phyloP scores from a whole-genome alignment of 2,888 invertebrate species.

The Drosophila formosana region DNA sequence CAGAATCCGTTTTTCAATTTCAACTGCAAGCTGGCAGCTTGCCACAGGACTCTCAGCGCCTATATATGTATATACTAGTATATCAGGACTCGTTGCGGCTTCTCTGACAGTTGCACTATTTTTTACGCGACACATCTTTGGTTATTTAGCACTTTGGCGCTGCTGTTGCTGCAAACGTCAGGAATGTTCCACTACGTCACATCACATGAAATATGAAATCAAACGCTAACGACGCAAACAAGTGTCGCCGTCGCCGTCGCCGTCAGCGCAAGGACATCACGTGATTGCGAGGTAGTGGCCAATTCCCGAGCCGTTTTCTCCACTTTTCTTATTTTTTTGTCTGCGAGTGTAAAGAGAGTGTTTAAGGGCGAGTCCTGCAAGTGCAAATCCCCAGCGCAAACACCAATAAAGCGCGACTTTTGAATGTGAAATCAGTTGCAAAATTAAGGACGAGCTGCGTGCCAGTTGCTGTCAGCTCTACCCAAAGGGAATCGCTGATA shows the following conservation, averaged over 20 bases:
- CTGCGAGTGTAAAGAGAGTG: not conserved
- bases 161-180: slow-evolving; percentile 69
- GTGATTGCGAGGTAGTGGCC: slow-evolving; percentile 84
- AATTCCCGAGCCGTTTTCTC: slow-evolving; percentile 74
- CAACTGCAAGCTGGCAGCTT: slow-evolving; percentile 4
- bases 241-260: not conserved
- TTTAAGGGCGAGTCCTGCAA: slow-evolving; percentile 11
- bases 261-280: slow-evolving; percentile 69
- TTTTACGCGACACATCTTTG: not conserved
- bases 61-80: not conserved
- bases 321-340: not conserved
- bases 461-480: slow-evolving; percentile 8
- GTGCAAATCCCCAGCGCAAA: slow-evolving; percentile 52
- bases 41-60: not conserved
- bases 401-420: slow-evolving; percentile 41
- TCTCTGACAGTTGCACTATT: slow-evolving; percentile 19
- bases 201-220: slow-evolving; percentile 82
- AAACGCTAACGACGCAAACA: slow-evolving; percentile 19
- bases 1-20: not conserved
- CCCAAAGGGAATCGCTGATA: slow-evolving; percentile 37
- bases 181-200: slow-evolving; percentile 85
- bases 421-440: slow-evolving; percentile 14
- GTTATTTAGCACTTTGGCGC: slow-evolving; percentile 22
- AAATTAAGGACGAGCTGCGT: slow-evolving; percentile 1
- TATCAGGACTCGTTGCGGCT: not conserved